Evolutionary conservation across 2,797 vertebrate genomes (phyloP).

Genomic region (Thripadectes ignobilis): DNA sequence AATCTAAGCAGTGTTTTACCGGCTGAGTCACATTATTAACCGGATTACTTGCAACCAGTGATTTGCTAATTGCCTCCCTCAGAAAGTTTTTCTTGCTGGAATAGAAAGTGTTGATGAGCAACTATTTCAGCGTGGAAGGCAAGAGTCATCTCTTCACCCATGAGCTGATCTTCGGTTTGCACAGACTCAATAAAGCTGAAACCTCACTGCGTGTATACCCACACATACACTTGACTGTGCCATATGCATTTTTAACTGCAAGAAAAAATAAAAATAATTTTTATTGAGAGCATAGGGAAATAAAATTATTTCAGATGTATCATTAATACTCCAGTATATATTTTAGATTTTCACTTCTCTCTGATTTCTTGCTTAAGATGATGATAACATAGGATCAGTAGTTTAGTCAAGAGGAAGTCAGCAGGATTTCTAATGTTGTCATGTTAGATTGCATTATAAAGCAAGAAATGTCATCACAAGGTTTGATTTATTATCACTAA

Average conservation of each 20-base stretch:
- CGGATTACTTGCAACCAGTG: slow-evolving; percentile 71
- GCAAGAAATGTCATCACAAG: not conserved
- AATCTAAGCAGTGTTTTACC: not conserved
- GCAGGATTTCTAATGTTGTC: not conserved
- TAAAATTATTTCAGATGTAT: not conserved
- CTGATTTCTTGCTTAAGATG: not conserved
- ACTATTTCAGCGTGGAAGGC: slow-evolving; percentile 81
- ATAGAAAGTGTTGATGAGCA: slow-evolving; percentile 81
- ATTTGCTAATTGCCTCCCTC: slow-evolving; percentile 79
- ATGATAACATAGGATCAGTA: not conserved
- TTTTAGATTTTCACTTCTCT: not conserved
- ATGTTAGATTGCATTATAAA: not conserved
- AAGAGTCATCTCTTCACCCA: slow-evolving; percentile 78
- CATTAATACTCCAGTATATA: not conserved
- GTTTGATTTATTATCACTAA: not conserved
- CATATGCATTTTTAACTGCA: not conserved
- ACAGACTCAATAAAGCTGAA: slow-evolving; percentile 52
- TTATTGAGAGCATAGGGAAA: not conserved
- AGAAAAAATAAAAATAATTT: not conserved
- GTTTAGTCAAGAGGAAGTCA: not conserved
- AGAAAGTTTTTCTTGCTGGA: slow-evolving; percentile 82
- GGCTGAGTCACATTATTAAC: not conserved
- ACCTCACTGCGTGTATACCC: not conserved
- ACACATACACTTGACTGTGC: not conserved
- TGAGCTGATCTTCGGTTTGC: slow-evolving; percentile 26